A percentile compares a stretch with the other conserved stretches of the same genome.
Evolutionary conservation across 2,113 vertebrate species (phyloP).

Genomic region (Sorex araneus): DNA sequence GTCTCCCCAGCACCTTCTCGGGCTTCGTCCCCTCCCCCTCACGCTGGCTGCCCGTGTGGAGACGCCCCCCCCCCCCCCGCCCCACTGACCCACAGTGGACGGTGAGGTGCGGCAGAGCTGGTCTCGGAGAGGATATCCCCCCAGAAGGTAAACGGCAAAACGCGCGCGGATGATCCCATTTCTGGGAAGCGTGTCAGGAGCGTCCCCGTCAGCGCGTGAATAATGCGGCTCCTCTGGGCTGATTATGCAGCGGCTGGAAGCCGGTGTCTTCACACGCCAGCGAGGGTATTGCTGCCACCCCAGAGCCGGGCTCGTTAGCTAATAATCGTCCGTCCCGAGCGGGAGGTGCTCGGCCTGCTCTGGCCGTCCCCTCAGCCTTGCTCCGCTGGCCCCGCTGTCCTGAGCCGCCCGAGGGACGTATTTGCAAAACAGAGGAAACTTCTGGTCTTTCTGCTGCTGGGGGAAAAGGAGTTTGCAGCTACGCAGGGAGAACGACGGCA

Average conservation of each 20-base stretch:
- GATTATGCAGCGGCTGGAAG: neutral
- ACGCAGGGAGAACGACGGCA: neutral
- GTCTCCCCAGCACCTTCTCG: no score
- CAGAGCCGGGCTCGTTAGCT: neutral
- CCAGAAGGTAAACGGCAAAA: neutral
- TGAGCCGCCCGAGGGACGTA: neutral
- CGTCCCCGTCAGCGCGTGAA: neutral
- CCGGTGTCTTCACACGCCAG: neutral
- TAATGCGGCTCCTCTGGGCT: neutral
- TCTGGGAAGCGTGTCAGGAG: neutral
- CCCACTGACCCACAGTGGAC: neutral
- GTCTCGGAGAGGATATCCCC: neutral
- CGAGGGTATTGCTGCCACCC: neutral
- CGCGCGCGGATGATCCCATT: neutral
- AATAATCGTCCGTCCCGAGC: neutral
- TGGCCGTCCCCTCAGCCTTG: neutral
- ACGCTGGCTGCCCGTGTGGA: no score
- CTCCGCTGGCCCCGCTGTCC: neutral
- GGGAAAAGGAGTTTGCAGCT: neutral
- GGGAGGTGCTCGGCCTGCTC: neutral
- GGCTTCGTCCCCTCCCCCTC: no score
- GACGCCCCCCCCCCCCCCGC: no score
- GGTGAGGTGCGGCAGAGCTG: fast-evolving
- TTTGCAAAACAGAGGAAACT: neutral
- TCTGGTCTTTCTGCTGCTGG: neutral